phyloP scores from a whole-genome alignment of 64 coral and sea anemone species.

The Stichodactyla mertensii region DNA sequence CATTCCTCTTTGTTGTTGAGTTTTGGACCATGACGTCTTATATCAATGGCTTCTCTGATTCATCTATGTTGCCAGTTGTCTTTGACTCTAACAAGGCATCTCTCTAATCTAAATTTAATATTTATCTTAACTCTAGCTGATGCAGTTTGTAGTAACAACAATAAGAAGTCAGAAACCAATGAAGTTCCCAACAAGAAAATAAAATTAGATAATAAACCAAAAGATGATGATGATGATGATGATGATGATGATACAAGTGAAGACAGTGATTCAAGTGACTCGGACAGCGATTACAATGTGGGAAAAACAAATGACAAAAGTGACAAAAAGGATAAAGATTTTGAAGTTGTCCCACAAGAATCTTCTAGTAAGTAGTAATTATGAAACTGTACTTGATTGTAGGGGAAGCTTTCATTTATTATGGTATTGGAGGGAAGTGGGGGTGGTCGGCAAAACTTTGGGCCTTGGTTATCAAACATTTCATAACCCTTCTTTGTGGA shows the following conservation, averaged over 20 bases:
- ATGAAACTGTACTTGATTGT: neutral
- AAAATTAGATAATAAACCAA: constrained; percentile 15
- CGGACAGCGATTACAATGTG: constrained; percentile 54
- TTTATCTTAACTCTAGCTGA: neutral
- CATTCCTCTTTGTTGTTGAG: too few species aligned
- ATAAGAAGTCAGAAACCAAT: neutral
- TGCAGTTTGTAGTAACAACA: neutral
- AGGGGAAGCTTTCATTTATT: too few species aligned
- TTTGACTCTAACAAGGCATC: too few species aligned
- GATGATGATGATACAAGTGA: constrained; percentile 13
- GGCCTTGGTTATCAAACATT: too few species aligned
- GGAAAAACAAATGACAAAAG: constrained; percentile 11
- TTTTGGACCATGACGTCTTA: too few species aligned
- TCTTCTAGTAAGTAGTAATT: constrained; percentile 36
- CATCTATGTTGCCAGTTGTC: too few species aligned
- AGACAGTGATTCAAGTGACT: constrained; percentile 26
- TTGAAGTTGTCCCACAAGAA: constrained; percentile 67
- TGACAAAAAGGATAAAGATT: constrained; percentile 19
- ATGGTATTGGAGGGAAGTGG: too few species aligned
- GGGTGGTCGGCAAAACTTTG: too few species aligned
- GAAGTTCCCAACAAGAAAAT: neutral
- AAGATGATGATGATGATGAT: constrained; percentile 15
- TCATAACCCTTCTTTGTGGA: too few species aligned
- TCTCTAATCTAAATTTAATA: neutral
- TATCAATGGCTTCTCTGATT: too few species aligned